Percentiles rank a stretch among this genome's conserved stretches.
Conservation (phyloP, 2,797 vertebrate species). For the Amphiprion clarkii region DNA sequence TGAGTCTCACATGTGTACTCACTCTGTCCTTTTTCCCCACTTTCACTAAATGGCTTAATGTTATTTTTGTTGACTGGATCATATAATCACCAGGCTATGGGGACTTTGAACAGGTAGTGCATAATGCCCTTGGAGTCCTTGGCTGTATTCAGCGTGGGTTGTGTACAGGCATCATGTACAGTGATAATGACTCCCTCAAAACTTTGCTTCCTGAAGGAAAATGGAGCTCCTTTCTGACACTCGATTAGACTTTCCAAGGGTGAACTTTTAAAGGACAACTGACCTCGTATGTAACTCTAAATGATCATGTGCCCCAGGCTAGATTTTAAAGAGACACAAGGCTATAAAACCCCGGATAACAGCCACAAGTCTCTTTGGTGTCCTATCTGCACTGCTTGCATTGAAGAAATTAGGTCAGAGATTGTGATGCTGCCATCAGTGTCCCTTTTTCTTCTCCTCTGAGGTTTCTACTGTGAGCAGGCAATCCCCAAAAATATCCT, state of each 20-base stretch:
- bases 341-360: slow-evolving; percentile 43
- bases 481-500: slow-evolving; percentile 7
- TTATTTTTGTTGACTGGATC: slow-evolving; percentile 58
- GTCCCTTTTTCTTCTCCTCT: slow-evolving; percentile 41
- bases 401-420: slow-evolving; percentile 64
- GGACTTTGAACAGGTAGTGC: slow-evolving; percentile 53
- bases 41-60: slow-evolving; percentile 31
- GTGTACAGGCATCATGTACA: slow-evolving; percentile 35
- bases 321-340: slow-evolving; percentile 31
- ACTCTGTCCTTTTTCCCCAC: neutral
- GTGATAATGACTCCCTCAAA: slow-evolving; percentile 13
- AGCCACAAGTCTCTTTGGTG: slow-evolving; percentile 46
- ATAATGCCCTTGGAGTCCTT: slow-evolving; percentile 52
- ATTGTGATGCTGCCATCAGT: slow-evolving; percentile 51
- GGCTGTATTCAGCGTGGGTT: slow-evolving; percentile 31
- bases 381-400: slow-evolving; percentile 46
- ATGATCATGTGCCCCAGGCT: slow-evolving; percentile 47
- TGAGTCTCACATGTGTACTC: slow-evolving; percentile 14
- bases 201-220: slow-evolving; percentile 17
- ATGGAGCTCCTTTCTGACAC: slow-evolving; percentile 18
- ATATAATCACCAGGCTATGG: slow-evolving; percentile 44
- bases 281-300: slow-evolving; percentile 45
- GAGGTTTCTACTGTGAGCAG: slow-evolving; percentile 25
- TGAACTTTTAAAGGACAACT: slow-evolving; percentile 25
- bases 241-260: neutral